Percentiles rank a stretch among this genome's conserved stretches.
These are phyloP conservation scores for Cyclopterus lumpus DNA, from an alignment of 2,797 vertebrate genomes.

Conservation along the genomic window DNA sequence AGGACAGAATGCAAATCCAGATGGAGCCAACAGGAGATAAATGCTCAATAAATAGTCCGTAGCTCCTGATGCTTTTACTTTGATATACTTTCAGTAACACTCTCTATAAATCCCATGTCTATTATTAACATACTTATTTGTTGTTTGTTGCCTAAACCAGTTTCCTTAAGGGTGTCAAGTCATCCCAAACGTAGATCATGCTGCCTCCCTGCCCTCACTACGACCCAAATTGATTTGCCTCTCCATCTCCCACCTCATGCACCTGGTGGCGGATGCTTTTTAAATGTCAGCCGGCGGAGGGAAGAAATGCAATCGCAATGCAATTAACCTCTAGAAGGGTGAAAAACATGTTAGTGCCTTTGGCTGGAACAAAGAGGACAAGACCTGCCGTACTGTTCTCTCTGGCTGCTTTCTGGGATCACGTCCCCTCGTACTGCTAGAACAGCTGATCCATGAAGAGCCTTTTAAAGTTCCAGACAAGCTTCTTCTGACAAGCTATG, in stretches of 20 bases:
- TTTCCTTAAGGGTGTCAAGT: constrained; percentile 57
- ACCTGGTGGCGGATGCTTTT: constrained; percentile 45
- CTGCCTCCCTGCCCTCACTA: not conserved
- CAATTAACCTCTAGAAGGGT: constrained; percentile 47
- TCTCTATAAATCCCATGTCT: not conserved
- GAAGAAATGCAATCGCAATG: constrained; percentile 30
- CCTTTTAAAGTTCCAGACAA: not conserved
- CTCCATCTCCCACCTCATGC: constrained; percentile 10
- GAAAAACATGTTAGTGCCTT: constrained; percentile 31
- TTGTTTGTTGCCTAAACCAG: constrained; percentile 27
- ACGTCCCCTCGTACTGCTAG: not conserved
- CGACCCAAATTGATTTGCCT: constrained; percentile 46
- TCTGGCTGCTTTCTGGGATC: constrained; percentile 18
- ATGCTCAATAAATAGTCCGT: not conserved
- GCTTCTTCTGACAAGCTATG: not conserved
- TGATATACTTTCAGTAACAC: not conserved
- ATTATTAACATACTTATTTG: not conserved
- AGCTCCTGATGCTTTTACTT: not conserved
- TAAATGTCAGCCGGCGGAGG: constrained; percentile 51
- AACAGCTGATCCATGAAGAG: constrained; percentile 31
- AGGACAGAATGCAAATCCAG: constrained; percentile 13
- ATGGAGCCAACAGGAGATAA: constrained; percentile 22
- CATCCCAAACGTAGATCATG: constrained; percentile 17
- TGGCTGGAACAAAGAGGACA: constrained; percentile 10
- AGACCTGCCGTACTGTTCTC: not conserved